Base-by-base conservation (phyloP, 2,888 invertebrate species). In the Scaptomyza reducta region DNA sequence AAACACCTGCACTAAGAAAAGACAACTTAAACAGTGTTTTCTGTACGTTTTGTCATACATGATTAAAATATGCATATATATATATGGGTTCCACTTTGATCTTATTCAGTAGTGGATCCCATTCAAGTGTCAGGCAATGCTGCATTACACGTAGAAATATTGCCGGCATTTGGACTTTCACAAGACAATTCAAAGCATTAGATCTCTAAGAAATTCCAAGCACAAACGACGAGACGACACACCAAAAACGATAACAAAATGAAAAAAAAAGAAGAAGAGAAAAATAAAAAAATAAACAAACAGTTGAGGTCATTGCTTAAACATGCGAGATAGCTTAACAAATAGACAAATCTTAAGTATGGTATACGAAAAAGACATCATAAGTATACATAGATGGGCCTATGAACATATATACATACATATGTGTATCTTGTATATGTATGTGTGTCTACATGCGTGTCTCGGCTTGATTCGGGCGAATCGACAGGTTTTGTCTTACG, bases 261-360 rank as follows among this genome's bases (percentile, higher is more conserved):
- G 3, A 10, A 29, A 29, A 29, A 29, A 3, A 29, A 9, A 29
- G 9, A 1, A 29, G 9, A 54, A 29, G 29, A 29, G 1, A 56
- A 51, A 33, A 27, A 38, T 40, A 47, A 53, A 22, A 22, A 22
- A 22, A 22, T 3, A 22, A 22, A 33, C 33, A 13, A 74, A 74
- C 71, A 58, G 63, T 51, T 68, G 79, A 78, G 85, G 82, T 85
- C 82, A 78, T 78, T 79, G 73, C 73, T 80, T 74, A 79, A 72
- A 66, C 65, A 61, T 38, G 60, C 60, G 42, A 54, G 66, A 41
- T 42, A 53, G 47, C 60, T 70, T 51, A 58, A 69, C 63, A 74
- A 70, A 70, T 61, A 74, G 62, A 70, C 75, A n/a, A 74, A 58
- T 59, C 44, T 56, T 25, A 41, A 54, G 31, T 67, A 47, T 67